Evolutionary conservation across 1,140 invertebrate species (phyloP).

Genomic region (Drosophila sucinea): DNA sequence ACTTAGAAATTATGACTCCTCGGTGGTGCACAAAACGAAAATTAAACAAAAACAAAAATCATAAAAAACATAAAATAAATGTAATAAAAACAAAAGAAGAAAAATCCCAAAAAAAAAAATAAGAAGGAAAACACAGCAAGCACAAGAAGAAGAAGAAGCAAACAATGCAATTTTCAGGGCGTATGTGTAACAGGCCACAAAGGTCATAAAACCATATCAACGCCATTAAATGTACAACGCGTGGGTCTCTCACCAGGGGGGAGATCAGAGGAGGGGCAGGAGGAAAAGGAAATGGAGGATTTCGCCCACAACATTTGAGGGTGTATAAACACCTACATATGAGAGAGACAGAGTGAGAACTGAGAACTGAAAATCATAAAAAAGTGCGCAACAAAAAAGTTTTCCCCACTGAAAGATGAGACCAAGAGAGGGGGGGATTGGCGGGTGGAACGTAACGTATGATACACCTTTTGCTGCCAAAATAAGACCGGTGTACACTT

Average conservation of each 20-base stretch:
- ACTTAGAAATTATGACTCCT: constrained; percentile 79
- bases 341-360: constrained; percentile 25
- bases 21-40: constrained; percentile 59
- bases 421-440: constrained; percentile 32
- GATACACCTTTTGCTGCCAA: constrained; percentile 50
- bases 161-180: constrained; percentile 81
- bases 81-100: constrained; percentile 60
- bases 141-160: constrained; percentile 62
- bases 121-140: neutral
- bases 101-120: constrained; percentile 7
- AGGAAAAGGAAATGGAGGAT: constrained; percentile 3
- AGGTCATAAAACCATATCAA: constrained; percentile 82
- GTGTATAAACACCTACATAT: constrained; percentile 55
- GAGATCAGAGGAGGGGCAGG: constrained; percentile 4
- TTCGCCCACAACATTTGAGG: constrained; percentile 24
- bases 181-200: constrained; percentile 80
- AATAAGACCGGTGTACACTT: constrained; percentile 51
- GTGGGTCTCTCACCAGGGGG: constrained; percentile 45
- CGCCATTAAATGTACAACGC: constrained; percentile 80
- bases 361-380: constrained; percentile 70
- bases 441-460: constrained; percentile 33
- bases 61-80: constrained; percentile 81
- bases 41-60: constrained; percentile 69
- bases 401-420: constrained; percentile 35
- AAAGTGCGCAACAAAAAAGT: constrained; percentile 73